These are phyloP conservation scores for Thymelicus sylvestris DNA, from an alignment of 2,888 invertebrate species.

Conservation along the genomic window DNA sequence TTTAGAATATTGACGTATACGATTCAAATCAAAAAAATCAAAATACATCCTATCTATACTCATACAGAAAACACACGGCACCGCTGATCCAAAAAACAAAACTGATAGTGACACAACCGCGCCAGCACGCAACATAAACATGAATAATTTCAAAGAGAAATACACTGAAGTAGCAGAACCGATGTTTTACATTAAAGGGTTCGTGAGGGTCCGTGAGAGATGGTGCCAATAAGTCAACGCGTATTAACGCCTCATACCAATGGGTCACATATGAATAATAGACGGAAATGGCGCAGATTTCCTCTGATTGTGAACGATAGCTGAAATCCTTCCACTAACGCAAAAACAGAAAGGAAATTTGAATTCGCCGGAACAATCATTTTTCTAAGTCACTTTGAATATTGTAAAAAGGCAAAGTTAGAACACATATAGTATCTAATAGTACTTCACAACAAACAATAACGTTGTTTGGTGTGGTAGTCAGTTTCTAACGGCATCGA, in stretches of 20 bases:
- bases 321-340: constrained; percentile 10
- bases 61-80: too few relatives aligned
- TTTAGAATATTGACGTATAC: too few relatives aligned
- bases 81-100: too few relatives aligned
- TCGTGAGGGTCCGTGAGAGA: constrained; percentile 66
- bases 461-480: too few relatives aligned
- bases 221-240: constrained; percentile 74
- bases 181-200: constrained; percentile 35
- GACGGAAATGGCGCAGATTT: constrained; percentile 69
- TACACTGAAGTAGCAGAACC: constrained; percentile 11
- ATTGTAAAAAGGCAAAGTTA: too few relatives aligned
- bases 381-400: too few relatives aligned
- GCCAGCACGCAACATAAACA: background rate
- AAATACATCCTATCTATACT: too few relatives aligned
- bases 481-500: too few relatives aligned
- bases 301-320: constrained; percentile 32
- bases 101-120: background rate
- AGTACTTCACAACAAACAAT: too few relatives aligned
- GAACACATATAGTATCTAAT: too few relatives aligned
- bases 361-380: background rate
- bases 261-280: constrained; percentile 76
- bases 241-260: constrained; percentile 75
- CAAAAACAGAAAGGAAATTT: constrained; percentile 16
- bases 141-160: constrained; percentile 32
- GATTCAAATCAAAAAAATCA: too few relatives aligned